Base-by-base conservation (phyloP, 2,797 vertebrate genomes). In the Etheostoma nigrum region DNA sequence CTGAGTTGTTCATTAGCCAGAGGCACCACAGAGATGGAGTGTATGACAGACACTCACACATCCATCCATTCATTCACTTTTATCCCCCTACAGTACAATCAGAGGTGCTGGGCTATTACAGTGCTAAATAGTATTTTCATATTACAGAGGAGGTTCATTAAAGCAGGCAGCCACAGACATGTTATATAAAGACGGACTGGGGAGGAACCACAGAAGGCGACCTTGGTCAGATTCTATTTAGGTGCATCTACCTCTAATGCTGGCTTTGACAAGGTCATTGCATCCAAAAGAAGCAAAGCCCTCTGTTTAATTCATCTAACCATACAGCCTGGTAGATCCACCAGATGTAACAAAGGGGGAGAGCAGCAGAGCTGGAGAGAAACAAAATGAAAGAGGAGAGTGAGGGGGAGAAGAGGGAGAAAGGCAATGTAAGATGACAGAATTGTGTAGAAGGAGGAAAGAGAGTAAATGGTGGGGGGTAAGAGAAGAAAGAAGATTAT, bases 231-330 rank as follows among this genome's bases (percentile, higher is more conserved):
- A 68, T 68, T 84, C 72, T 78, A 57, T 78, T 81, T 60, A 70
- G 64, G 75, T 75, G 81, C 60, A 73, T 80, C 82, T 67, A 62
- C 66, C 60, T 79, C 79, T 70, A 71, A 63, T 49, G 63, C 65
- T 48, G 63, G 72, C 81, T 84, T 81, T 83, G 82, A 90, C 91
- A 93, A 93, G 92, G 91, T 93, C 91, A 90, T 73, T 62, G 67
- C 83, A 85, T 84, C 21, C 45, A 71, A 76, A 83, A 81, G 75
- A 69, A 84, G 60, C 23, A 9, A 73, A 73, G 75, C 59, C 52
- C 83, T 78, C 60, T 5, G 33, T 78, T 71, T 61, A 49, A 44
- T 88, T 77, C 70, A 67, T 76, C 73, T 69, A 69, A 81, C n/a
- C 69, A 74, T 23, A 63, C 72, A 83, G 78, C 78, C 79, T 59